These are phyloP conservation scores for Epinotia brunnichana DNA, from an alignment of 2,888 invertebrate genomes.

Conservation along the genomic window DNA sequence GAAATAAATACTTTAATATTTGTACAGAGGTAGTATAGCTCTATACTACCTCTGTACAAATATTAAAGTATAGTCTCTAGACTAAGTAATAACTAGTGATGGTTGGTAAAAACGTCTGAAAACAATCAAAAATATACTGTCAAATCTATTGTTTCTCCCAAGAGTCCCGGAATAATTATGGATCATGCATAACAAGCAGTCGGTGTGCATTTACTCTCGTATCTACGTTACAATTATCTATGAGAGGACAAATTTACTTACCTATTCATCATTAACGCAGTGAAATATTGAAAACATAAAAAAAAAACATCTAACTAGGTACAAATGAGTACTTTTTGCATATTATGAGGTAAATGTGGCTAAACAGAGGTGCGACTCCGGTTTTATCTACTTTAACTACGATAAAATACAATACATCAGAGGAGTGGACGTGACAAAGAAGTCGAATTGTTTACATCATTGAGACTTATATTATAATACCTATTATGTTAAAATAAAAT, in stretches of 20 bases:
- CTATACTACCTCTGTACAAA: no score
- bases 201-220: conserved; percentile 56
- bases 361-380: conserved; percentile 10
- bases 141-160: not conserved
- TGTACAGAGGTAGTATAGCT: no score
- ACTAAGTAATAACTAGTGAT: no score
- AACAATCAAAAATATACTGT: no score
- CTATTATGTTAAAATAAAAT: not conserved
- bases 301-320: conserved; percentile 9
- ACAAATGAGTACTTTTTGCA: conserved; percentile 18
- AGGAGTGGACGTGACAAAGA: conserved; percentile 15
- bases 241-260: conserved; percentile 32
- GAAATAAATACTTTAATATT: no score
- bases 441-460: conserved; percentile 14
- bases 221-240: conserved; percentile 22
- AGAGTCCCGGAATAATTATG: not conserved
- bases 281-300: conserved; percentile 11
- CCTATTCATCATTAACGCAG: conserved; percentile 1
- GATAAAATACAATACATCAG: conserved; percentile 24
- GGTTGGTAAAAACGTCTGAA: no score
- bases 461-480: conserved; percentile 11
- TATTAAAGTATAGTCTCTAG: no score
- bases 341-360: conserved; percentile 26
- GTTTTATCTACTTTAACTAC: conserved; percentile 8
- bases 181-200: conserved; percentile 26